Evolutionary conservation across 2,888 invertebrate species (phyloP), one percentile per base, ranked within the genome.

Genomic region (Smittia sp.): DNA sequence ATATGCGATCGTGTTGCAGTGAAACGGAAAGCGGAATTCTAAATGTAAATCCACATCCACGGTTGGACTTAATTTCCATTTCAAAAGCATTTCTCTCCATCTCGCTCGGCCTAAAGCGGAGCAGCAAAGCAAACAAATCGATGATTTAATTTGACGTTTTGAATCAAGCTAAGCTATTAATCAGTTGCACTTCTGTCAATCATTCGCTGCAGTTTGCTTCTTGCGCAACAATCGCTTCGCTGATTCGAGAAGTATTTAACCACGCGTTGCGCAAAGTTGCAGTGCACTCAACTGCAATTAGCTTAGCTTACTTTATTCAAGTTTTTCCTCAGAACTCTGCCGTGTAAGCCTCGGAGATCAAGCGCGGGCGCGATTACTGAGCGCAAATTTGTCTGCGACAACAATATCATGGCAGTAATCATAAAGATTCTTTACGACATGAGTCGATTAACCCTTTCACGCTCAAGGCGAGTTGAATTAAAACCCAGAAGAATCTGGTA

Each of bases 111-210:
- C 39, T 39, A 7, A 27, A 63, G 1, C 27, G 25, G 27, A 25
- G 9, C 63, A 18, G 25, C 6, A 58, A 25, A 27, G 25, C 58
- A 58, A 70, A 70, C 69, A 70, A n/a, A 70, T 72, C 32, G 72
- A 72, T 62, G 72, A 72, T 72, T 72, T 72, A 20, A 62, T 72
- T 72, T 72, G 54, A 39, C 58, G 38, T 32, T 38, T 32, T 11
- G 11, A 15, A 15, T 20, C 9, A 25, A 25, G 11, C 46, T 25
- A 68, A 25, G 46, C 52, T 69, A 52, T 62, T 72, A 72, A 72
- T 72, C 72, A 72, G 72, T 54, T 69, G 52, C 20, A 11, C 18
- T 52, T 25, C 20, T 72, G 72, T 62, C 72, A 72, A 62, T 72
- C 62, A 72, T 15, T 63, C 25, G 22, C 25, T 13, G 27, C 27